Evolutionary conservation across 2,797 vertebrate genomes (phyloP).

Genomic region (Rachycentron canadum): DNA sequence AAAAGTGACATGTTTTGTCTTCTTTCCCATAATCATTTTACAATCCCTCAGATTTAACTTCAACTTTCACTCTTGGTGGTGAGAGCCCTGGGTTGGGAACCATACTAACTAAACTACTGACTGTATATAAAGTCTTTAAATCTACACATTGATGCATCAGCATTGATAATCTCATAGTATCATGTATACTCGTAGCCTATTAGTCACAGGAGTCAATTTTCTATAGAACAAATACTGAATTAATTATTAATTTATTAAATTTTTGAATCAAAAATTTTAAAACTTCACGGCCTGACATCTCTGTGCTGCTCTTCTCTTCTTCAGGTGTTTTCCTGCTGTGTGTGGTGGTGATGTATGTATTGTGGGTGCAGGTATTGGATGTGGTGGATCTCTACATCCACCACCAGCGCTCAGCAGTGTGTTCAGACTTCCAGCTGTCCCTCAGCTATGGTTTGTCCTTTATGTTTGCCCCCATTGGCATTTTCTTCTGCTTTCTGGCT

Average conservation of each 20-base stretch:
- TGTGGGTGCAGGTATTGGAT: conserved; percentile 94
- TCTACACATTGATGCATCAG: no score
- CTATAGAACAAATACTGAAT: neutral
- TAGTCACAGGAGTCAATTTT: no score
- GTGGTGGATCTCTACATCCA: conserved; percentile 88
- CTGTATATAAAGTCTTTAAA: no score
- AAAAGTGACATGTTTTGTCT: neutral
- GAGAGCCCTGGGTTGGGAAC: neutral
- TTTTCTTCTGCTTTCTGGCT: conserved; percentile 92
- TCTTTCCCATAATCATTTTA: neutral
- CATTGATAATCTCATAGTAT: no score
- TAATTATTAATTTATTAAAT: no score
- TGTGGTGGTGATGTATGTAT: conserved; percentile 93
- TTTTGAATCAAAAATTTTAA: no score
- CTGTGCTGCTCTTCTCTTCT: conserved; percentile 13
- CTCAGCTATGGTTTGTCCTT: conserved; percentile 94
- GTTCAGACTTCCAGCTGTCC: conserved; percentile 85
- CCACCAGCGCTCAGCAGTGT: conserved; percentile 81
- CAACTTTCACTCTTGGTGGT: neutral
- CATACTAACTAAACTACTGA: neutral
- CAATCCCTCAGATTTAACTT: neutral
- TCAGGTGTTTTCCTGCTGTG: conserved; percentile 91
- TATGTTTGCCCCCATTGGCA: conserved; percentile 93
- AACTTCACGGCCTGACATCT: neutral
- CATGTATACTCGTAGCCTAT: no score